phyloP scores from a whole-genome alignment of 2,113 vertebrate species.

The Pteropus alecto region DNA sequence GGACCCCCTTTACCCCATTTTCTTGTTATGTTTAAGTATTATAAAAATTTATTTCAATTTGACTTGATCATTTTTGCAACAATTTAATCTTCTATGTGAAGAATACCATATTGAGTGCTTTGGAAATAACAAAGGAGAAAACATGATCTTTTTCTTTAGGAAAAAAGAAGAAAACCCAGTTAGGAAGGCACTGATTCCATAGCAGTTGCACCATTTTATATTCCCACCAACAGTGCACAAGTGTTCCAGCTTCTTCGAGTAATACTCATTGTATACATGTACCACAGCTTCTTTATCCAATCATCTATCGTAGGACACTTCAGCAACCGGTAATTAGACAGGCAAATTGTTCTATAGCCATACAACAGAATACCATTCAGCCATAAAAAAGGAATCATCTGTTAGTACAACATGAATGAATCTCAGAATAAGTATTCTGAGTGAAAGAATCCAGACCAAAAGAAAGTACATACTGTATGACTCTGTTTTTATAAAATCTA shows the following conservation, averaged over 20 bases:
- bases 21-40: slow-evolving; percentile 16
- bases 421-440: background rate
- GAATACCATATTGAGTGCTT: background rate
- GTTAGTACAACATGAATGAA: background rate
- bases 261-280: too few species aligned
- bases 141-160: background rate
- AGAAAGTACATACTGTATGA: background rate
- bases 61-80: background rate
- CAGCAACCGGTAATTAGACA: background rate
- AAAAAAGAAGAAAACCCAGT: slow-evolving; percentile 24
- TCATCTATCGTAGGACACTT: too few species aligned
- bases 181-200: background rate
- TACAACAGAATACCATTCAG: background rate
- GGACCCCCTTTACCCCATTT: too few species aligned
- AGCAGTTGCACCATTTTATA: background rate
- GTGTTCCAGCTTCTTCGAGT: background rate
- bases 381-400: background rate
- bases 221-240: background rate
- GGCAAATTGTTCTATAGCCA: background rate
- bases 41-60: background rate
- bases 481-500: background rate
- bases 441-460: background rate
- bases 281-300: too few species aligned
- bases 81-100: slow-evolving; percentile 16
- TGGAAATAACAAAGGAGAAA: background rate